Evolutionary conservation across 2,888 invertebrate species (phyloP).

Genomic region (Nemurella pictetii): DNA sequence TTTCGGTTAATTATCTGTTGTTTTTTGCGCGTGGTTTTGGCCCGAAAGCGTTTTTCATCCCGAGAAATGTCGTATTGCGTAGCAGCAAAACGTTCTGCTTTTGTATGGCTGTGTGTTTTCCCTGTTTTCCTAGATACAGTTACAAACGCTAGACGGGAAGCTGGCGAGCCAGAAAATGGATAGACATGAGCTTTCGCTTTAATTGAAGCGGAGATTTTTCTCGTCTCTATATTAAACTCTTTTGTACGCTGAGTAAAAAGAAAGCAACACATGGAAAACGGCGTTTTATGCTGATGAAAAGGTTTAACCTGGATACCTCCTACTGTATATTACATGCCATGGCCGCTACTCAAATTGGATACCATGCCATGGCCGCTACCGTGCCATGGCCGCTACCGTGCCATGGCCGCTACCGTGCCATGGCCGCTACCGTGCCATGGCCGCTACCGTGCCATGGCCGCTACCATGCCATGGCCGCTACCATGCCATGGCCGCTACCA

Average conservation of each 20-base stretch:
- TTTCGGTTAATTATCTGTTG: background rate
- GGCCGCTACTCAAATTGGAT: too few species aligned
- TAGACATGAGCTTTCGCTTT: background rate
- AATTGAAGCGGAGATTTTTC: background rate
- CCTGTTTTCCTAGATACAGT: background rate
- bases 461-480: too few species aligned
- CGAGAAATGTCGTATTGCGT: background rate
- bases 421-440: too few species aligned
- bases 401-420: too few species aligned
- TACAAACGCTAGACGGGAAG: background rate
- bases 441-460: too few species aligned
- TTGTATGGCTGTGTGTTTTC: background rate
- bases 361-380: too few species aligned
- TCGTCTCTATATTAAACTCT: background rate
- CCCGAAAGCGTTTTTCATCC: background rate
- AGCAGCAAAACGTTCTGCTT: background rate
- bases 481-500: too few species aligned
- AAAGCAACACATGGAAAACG: background rate
- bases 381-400: too few species aligned
- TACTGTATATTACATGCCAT: background rate
- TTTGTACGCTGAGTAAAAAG: background rate
- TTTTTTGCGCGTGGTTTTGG: background rate
- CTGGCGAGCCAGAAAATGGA: background rate
- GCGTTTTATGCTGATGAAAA: background rate
- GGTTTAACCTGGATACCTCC: background rate